These are phyloP conservation scores for Conopomorpha cramerella DNA, from an alignment of 1,140 invertebrate genomes.

Conservation along the genomic window DNA sequence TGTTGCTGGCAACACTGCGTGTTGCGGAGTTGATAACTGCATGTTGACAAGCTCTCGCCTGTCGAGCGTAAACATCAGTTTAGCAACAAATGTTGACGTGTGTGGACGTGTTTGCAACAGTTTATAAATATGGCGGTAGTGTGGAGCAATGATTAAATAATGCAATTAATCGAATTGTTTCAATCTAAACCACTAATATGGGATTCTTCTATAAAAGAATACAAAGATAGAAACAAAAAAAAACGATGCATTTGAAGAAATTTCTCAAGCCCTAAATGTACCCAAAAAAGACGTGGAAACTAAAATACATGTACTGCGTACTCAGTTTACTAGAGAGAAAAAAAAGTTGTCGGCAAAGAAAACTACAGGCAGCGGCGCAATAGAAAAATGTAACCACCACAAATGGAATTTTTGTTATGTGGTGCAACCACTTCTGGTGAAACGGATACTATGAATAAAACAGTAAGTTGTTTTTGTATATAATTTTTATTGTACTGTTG, in stretches of 20 bases:
- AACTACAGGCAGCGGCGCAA: neutral
- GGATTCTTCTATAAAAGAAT: neutral
- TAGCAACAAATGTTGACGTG: too few relatives aligned
- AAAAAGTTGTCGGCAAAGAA: neutral
- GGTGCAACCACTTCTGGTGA: neutral
- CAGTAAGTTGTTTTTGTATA: neutral
- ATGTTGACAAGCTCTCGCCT: too few relatives aligned
- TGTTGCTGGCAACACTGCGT: too few relatives aligned
- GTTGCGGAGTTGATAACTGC: too few relatives aligned
- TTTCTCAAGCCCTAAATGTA: neutral
- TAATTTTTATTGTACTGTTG: neutral
- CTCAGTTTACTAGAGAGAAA: neutral
- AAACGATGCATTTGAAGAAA: neutral
- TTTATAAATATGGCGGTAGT: neutral
- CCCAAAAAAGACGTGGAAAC: neutral
- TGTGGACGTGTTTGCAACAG: too few relatives aligned
- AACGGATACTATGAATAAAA: neutral
- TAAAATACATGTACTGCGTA: neutral
- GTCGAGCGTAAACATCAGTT: too few relatives aligned
- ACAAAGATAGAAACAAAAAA: neutral
- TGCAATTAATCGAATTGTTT: neutral
- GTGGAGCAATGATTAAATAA: neutral
- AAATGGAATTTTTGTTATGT: neutral
- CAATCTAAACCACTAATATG: neutral
- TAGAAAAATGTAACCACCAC: neutral